A percentile compares a stretch with the other conserved stretches of the same genome.
These are phyloP conservation scores for Zonotrichia leucophrys DNA, from an alignment of 2,113 vertebrate species.

Conservation along the genomic window DNA sequence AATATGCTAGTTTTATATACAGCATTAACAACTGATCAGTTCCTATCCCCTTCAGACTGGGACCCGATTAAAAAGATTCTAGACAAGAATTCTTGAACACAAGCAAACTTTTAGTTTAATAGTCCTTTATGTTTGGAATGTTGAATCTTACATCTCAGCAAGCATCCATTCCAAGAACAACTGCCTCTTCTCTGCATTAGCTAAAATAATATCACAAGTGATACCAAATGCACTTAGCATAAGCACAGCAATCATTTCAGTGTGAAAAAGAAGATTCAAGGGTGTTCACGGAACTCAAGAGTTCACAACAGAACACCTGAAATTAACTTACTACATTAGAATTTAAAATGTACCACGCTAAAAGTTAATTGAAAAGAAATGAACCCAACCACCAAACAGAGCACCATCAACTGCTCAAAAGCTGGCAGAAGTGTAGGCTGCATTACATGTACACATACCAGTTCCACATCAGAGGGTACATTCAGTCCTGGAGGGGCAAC, in stretches of 20 bases:
- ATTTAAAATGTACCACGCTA: neutral
- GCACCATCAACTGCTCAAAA: neutral
- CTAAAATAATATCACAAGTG: neutral
- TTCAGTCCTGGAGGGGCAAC: conserved; percentile 87
- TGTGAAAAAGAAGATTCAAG: neutral
- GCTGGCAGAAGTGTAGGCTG: neutral
- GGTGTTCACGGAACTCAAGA: neutral
- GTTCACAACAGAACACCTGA: neutral
- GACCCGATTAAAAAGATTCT: neutral
- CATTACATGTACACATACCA: conserved; percentile 79
- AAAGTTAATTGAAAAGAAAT: neutral
- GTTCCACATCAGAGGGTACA: conserved; percentile 92
- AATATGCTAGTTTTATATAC: neutral
- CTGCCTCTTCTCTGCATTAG: neutral
- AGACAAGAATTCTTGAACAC: neutral
- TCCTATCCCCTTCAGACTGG: neutral
- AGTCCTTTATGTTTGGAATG: neutral
- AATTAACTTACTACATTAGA: neutral
- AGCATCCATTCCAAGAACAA: neutral
- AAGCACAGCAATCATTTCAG: neutral
- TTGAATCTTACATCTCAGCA: neutral
- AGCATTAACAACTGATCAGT: neutral
- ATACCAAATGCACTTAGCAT: neutral
- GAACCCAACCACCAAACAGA: neutral
- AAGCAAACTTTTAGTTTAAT: neutral